Percentiles rank a stretch among this genome's conserved stretches.
Conservation (phyloP, 2,113 vertebrate species). For the Procavia capensis region DNA sequence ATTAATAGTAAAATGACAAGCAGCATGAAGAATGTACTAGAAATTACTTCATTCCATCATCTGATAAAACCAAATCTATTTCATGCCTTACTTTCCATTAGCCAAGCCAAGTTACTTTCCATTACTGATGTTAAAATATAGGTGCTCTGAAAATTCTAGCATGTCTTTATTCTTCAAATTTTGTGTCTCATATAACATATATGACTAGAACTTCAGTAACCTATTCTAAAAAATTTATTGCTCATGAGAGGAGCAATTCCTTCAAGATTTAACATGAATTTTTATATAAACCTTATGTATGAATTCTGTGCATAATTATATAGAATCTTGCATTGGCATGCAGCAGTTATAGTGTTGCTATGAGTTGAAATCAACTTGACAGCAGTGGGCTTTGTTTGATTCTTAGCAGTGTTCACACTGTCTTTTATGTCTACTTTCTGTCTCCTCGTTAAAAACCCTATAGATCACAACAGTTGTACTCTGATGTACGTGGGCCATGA, state of each 20-base stretch:
- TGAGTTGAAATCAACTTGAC: no score
- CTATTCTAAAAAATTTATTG: neutral
- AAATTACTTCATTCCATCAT: conserved; percentile 25
- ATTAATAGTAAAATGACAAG: conserved; percentile 32
- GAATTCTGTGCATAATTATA: neutral
- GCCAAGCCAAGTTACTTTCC: no score
- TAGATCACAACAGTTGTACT: no score
- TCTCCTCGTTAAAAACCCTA: no score
- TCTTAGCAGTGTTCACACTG: neutral
- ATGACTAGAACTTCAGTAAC: neutral
- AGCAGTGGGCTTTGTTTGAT: no score
- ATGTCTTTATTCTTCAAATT: conserved; percentile 8
- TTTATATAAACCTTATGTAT: neutral
- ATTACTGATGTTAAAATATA: conserved; percentile 7
- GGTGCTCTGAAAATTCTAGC: conserved; percentile 56
- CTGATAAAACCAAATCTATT: neutral
- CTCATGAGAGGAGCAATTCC: neutral
- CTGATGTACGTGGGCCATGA: no score
- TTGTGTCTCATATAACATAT: neutral
- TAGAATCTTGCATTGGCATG: neutral
- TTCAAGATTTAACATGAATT: neutral
- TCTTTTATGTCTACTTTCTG: neutral
- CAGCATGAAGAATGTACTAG: conserved; percentile 3
- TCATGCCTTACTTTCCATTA: neutral
- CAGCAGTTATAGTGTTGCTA: no score